A percentile compares a stretch with the other conserved stretches of the same genome.
phyloP scores from a whole-genome alignment of 2,113 vertebrate species.

The Leiothrix lutea region DNA sequence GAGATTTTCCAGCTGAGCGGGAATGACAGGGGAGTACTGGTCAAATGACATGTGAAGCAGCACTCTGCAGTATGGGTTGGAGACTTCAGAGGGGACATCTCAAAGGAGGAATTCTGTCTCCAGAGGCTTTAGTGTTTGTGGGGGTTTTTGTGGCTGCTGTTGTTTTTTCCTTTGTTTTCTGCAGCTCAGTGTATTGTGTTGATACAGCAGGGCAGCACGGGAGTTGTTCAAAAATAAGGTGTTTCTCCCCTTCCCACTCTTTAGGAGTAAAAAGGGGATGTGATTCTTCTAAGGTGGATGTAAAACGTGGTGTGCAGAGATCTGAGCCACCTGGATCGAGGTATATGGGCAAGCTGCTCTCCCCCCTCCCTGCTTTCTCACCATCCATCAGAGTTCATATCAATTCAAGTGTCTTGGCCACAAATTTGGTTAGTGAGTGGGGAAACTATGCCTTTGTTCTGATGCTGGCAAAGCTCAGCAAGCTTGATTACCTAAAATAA shows the following conservation, averaged over 20 bases:
- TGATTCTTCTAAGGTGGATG: not conserved
- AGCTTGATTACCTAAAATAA: slow-evolving; percentile 63
- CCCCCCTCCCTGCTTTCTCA: not conserved
- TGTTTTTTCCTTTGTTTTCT: slow-evolving; percentile 17
- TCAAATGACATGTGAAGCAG: not conserved
- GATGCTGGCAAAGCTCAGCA: slow-evolving; percentile 28
- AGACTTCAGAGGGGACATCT: not conserved
- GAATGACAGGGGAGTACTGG: not conserved
- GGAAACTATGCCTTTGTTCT: slow-evolving; percentile 66
- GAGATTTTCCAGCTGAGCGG: not conserved
- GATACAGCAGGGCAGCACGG: not conserved
- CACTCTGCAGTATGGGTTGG: accelerated
- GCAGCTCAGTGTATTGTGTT: not conserved
- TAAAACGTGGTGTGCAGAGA: not conserved
- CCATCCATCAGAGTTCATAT: not conserved
- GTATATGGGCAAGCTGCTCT: not conserved
- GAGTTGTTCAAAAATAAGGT: not conserved
- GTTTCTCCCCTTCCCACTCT: not conserved
- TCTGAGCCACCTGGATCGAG: slow-evolving; percentile 2
- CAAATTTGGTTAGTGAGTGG: slow-evolving; percentile 43
- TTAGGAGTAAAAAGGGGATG: not conserved
- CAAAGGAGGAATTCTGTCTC: not conserved
- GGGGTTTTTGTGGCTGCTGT: not conserved
- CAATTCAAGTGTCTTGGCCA: slow-evolving; percentile 37
- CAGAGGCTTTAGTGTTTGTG: not conserved